phyloP scores from a whole-genome alignment of 2,113 vertebrate genomes.

The Spea multiplicata region DNA sequence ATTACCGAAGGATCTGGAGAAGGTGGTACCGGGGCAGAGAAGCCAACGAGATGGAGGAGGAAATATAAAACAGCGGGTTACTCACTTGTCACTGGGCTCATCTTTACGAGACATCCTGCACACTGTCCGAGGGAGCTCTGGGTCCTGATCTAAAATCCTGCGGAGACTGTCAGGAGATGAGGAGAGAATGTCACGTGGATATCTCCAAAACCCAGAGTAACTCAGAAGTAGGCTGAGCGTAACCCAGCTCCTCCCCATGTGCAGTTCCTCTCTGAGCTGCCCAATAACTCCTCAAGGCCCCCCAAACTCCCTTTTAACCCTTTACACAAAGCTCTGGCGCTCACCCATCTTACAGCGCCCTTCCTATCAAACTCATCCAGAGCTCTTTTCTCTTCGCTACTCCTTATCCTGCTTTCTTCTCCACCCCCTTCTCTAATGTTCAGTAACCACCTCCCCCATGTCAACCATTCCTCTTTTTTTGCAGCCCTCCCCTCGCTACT shows the following conservation, averaged over 20 bases:
- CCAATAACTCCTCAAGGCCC: neutral
- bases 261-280: neutral
- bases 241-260: conserved; percentile 21
- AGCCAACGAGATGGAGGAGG: neutral
- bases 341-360: neutral
- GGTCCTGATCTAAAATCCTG: conserved; percentile 20
- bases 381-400: neutral
- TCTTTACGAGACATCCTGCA: conserved; percentile 34
- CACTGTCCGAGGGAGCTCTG: neutral
- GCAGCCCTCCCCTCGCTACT: no score
- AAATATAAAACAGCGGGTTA: neutral
- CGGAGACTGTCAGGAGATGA: conserved; percentile 29
- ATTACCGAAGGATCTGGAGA: neutral
- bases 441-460: no score
- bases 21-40: neutral
- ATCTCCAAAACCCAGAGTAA: conserved; percentile 11
- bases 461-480: no score
- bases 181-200: conserved; percentile 38
- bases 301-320: neutral
- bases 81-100: conserved; percentile 38
- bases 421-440: neutral
- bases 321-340: neutral
- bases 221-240: conserved; percentile 8
- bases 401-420: no score
- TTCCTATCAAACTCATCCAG: neutral